Base-by-base conservation (phyloP, 2,113 vertebrate genomes). In the Cephalopholis sonnerati region DNA sequence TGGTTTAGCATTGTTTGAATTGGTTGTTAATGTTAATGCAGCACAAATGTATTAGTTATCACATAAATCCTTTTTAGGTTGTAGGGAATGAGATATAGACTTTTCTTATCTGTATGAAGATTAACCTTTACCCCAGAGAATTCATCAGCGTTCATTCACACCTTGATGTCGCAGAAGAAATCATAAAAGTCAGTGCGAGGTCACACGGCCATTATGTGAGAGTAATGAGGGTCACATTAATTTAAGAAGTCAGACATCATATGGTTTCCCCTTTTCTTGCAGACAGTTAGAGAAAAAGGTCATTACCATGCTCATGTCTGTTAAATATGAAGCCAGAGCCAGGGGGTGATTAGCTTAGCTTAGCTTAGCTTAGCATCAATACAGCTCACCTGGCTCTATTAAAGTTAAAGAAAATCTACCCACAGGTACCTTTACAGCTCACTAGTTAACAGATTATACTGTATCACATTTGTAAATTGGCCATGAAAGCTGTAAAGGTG, bases 1-100 rank as follows among this genome's bases (percentile, higher is more conserved):
- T 83, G 83, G 66, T 66, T 75, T 74, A 71, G 69, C 53, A 50
- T 32, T 70, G 24, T 67, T 80, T 74, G 13, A 29, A 50, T 41
- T 65, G 46, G 41, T 64, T 55, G 16, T 32, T 44, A 44, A 65
- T 74, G 54, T 66, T 62, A 69, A 83, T 61, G 62, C 27, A 32
- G 65, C 61, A n/a, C n/a, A 54, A 83, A 78, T 83, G 46, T 82
- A 82, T 87, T 83, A 85, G 85, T 81, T 55, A 88, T 84, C 39
- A 63, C 74, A 46, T 18, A 81, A 74, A 53, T 68, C 51, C 18
- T 44, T 72, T 89, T 57, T 71, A 41, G 22, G 59, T 44, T 57
- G 66, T 46, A 58, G 41, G 44, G 61, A 71, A 68, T 69, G 8
- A 74, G 48, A 82, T 54, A 58, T 53, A 50, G 41, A 58, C 48